Evolutionary conservation across 2,113 vertebrate genomes (phyloP), one percentile per base, ranked within the genome.

Genomic region (Casuarius casuarius): DNA sequence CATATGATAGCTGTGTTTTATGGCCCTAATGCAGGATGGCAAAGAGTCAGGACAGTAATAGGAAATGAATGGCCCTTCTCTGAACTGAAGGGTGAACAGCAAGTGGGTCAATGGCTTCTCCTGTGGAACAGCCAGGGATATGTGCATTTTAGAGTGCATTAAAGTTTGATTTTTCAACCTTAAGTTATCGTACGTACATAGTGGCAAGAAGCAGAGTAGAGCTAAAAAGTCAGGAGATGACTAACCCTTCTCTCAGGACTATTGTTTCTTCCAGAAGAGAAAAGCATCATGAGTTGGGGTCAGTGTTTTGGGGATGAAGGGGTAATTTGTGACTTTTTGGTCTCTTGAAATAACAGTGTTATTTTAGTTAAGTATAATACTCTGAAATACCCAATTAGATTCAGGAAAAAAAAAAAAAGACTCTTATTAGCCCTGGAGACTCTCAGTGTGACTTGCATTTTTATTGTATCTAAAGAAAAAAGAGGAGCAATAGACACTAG

Each of bases 161-260:
- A 91, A 92, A 86, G 62, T 74, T 89, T 86, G 12, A 81, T 94
- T 92, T 86, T 95, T 89, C 23, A 94, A 18, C 35, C 33, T 74
- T 44, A 77, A 67, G 42, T 58, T 67, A 73, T 58, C 92, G 49
- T 93, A 56, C 6, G 3, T 49, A 21, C 7, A 16, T 65, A 70
- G 28, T 48, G 28, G 8, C 59, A 87, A n/a, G 51, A 89, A 67
- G 65, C 78, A 51, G 4, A 73, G 8, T 28, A 71, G 67, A 85
- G 20, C 25, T 74, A 31, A 48, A 86, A 78, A 23, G 12, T 35
- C 5, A 7, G 40, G 26, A 85, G 19, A 7, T 29, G 48, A 80
- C 5, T 66, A 83, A 46, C 9, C 33, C 44, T 88, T 78, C 23
- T 71, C 33, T 71, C 35, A 38, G 12, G 71, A 84, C n/a, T n/a